Percentiles rank a stretch among this genome's conserved stretches.
phyloP scores from a whole-genome alignment of 2,797 vertebrate species.

The Periophthalmus magnuspinnatus region DNA sequence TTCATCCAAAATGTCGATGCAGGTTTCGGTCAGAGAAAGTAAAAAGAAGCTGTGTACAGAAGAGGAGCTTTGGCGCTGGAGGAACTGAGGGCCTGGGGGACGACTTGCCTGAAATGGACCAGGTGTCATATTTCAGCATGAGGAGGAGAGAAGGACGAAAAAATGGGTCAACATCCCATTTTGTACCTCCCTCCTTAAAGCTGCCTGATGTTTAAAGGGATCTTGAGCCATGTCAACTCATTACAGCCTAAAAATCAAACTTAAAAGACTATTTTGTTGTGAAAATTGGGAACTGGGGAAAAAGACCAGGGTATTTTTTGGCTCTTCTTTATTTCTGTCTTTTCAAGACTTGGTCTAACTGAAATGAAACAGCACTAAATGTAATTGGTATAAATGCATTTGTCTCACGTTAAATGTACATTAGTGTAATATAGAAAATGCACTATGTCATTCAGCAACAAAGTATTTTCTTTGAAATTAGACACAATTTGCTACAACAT shows the following conservation, averaged over 20 bases:
- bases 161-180: constrained; percentile 54
- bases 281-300: too few species aligned
- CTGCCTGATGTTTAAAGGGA: neutral
- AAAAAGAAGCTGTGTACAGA: constrained; percentile 35
- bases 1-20: constrained; percentile 46
- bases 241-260: neutral
- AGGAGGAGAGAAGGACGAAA: constrained; percentile 48
- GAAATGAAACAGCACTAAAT: neutral
- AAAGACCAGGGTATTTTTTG: too few species aligned
- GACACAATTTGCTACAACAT: constrained; percentile 21
- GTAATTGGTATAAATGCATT: neutral
- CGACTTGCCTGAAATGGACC: constrained; percentile 59
- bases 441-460: neutral
- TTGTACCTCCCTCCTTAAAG: constrained; percentile 61
- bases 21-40: constrained; percentile 23
- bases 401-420: neutral
- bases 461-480: constrained; percentile 20
- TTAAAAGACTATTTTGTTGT: neutral
- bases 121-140: constrained; percentile 78
- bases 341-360: too few species aligned
- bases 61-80: constrained; percentile 51
- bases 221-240: neutral
- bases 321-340: too few species aligned
- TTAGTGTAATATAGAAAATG: neutral
- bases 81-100: constrained; percentile 56